Base-by-base conservation (phyloP, 2,888 invertebrate species). In the Mythimna lalbum region DNA sequence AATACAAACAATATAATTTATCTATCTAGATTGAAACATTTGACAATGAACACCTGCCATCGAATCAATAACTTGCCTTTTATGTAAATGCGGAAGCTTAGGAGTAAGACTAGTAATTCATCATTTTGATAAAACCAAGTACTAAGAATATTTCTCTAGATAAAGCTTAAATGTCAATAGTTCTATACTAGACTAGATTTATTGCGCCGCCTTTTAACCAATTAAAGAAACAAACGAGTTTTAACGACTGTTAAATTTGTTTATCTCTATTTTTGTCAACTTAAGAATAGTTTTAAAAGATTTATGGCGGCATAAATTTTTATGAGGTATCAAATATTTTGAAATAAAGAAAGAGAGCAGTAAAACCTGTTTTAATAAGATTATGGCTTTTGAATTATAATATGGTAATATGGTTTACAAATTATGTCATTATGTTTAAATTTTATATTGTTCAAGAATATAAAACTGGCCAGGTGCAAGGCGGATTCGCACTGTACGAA, bases 241-340 rank as follows among this genome's bases (percentile, higher is more conserved):
- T 57, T 63, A 67, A 82, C 52, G 69, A 74, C 49, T 31, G 12
- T 63, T n/a, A 67, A 65, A 78, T 82, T 80, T 69, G 49, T 82
- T 57, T 62, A 43, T 62, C 33, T 55, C 27, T 49, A 27, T 36
- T 66, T 64, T 68, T 65, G 78, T 65, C 76, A 76, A 63, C 21
- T 70, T 14, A 66, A 23, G 70, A 39, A 60, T 70, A 23, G 21
- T 21, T 52, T 47, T 31, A 49, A 10, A 63, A 63, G 47, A 79
- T 76, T 74, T 74, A 79, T 80, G 50, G 27, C 2, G 43, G 2
- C 21, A 61, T 76, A 56, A 66, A 53, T 62, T n/a, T 61, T 60
- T 36, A 63, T n/a, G 50, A 61, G 36, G 55, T 65, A 39, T 36
- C 43, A 65, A 73, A 33, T 10, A 69, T 75, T 75, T 64, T 21